phyloP scores from a whole-genome alignment of 2,113 vertebrate genomes.

The Brevimyrus niger region DNA sequence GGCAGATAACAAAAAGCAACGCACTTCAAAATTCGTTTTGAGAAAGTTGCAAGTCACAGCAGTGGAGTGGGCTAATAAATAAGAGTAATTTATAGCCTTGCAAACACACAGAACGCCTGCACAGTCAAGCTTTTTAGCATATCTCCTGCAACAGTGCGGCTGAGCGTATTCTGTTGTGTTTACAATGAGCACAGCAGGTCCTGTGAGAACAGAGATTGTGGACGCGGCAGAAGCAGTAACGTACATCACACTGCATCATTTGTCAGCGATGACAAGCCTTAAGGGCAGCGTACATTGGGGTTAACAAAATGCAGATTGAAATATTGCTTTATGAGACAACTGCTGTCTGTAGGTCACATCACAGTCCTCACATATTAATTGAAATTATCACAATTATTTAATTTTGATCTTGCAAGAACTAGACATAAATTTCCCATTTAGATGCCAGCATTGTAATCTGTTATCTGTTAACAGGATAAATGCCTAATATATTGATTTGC shows the following conservation, averaged over 20 bases:
- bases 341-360: not conserved
- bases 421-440: not conserved
- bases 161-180: constrained; percentile 36
- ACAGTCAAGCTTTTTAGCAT: constrained; percentile 23
- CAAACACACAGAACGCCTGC: constrained; percentile 31
- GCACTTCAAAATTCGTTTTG: constrained; percentile 31
- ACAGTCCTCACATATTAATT: not conserved
- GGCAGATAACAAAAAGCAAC: constrained; percentile 37
- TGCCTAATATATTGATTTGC: not conserved
- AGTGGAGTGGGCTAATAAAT: constrained; percentile 32
- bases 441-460: not conserved
- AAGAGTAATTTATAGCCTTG: constrained; percentile 32
- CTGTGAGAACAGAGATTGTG: constrained; percentile 11
- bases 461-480: not conserved
- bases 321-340: not conserved
- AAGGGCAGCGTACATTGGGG: not conserved
- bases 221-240: constrained; percentile 1
- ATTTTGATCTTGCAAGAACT: not conserved
- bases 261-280: not conserved
- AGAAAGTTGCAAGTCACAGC: constrained; percentile 31
- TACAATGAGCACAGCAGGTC: constrained; percentile 26
- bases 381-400: not conserved
- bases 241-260: not conserved
- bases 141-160: constrained; percentile 31
- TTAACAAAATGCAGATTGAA: not conserved